Conservation (phyloP, 2,113 vertebrate species). For the Dipodomys merriami region DNA sequence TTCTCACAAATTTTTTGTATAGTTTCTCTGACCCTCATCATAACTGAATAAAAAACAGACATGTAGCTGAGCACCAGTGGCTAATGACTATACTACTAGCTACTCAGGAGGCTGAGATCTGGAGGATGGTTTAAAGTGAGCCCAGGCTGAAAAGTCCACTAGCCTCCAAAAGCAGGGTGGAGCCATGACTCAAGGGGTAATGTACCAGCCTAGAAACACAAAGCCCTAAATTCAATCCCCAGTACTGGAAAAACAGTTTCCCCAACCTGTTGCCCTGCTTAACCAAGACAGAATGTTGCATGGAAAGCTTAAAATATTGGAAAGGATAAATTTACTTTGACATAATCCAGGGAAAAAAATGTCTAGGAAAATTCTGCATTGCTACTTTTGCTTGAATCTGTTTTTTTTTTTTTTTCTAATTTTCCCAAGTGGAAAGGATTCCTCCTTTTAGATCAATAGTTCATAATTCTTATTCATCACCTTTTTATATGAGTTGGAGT, state of each 20-base stretch:
- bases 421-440: slow-evolving; percentile 33
- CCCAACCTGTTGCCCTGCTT: not conserved
- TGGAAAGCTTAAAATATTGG: slow-evolving; percentile 45
- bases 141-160: too few species aligned
- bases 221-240: too few species aligned
- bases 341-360: not conserved
- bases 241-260: not conserved
- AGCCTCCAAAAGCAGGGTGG: too few species aligned
- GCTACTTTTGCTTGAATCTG: not conserved
- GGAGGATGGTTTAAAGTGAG: too few species aligned
- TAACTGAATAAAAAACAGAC: not conserved
- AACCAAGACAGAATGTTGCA: slow-evolving; percentile 46
- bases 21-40: slow-evolving; percentile 11
- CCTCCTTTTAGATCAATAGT: slow-evolving; percentile 29
- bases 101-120: too few species aligned
- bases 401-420: slow-evolving; percentile 13
- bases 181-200: too few species aligned
- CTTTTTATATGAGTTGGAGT: not conserved
- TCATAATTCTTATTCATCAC: slow-evolving; percentile 50
- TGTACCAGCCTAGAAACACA: too few species aligned
- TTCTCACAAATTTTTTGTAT: slow-evolving; percentile 9
- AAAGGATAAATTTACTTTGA: slow-evolving; percentile 52
- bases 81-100: too few species aligned
- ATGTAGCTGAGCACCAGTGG: too few species aligned
- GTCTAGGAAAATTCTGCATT: not conserved